Percentiles rank a stretch among this genome's conserved stretches.
Evolutionary conservation across 2,888 invertebrate genomes (phyloP).

Genomic region (Nymphalis urticae): DNA sequence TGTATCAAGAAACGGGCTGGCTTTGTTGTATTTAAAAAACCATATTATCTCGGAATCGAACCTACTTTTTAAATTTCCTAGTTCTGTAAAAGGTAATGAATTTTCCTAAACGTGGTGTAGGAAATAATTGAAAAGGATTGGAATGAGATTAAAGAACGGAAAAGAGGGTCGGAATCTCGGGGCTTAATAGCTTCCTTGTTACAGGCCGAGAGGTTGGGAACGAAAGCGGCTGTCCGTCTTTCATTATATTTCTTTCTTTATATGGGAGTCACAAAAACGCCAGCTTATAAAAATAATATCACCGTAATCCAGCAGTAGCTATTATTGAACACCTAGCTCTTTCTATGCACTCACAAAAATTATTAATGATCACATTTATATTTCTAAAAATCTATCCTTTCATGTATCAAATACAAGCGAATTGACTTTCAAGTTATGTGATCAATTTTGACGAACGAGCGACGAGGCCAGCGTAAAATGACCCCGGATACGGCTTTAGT

Average conservation of each 20-base stretch:
- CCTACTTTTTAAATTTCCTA: too few species aligned
- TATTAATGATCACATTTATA: not conserved
- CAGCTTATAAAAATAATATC: too few species aligned
- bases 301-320: too few species aligned
- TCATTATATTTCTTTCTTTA: not conserved
- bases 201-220: not conserved
- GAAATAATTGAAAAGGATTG: conserved; percentile 9
- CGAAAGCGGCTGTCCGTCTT: too few species aligned
- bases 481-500: not conserved
- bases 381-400: not conserved
- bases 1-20: too few species aligned
- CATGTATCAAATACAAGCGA: not conserved
- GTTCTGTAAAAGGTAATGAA: not conserved
- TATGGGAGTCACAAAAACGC: not conserved
- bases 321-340: too few species aligned
- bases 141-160: conserved; percentile 3
- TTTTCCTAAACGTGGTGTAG: not conserved
- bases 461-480: conserved; percentile 4
- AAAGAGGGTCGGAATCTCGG: not conserved
- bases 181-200: conserved; percentile 14
- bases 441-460: not conserved
- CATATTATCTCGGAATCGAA: too few species aligned
- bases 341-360: too few species aligned
- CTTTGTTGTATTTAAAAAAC: too few species aligned
- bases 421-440: conserved; percentile 15